These are phyloP conservation scores for Remorina albescens DNA, from an alignment of 2,797 vertebrate species.

Conservation along the genomic window DNA sequence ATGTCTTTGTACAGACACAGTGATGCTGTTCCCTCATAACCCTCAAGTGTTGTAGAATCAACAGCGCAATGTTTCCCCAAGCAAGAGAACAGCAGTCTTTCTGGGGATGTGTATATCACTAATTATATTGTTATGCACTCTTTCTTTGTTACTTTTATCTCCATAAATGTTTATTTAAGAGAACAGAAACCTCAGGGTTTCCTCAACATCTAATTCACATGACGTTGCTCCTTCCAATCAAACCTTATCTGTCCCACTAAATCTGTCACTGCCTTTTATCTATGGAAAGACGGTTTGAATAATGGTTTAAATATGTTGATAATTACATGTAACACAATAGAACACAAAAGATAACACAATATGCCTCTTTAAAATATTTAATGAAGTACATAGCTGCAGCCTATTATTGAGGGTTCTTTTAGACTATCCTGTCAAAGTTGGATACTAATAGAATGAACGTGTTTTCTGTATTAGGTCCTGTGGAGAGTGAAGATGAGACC, in stretches of 20 bases:
- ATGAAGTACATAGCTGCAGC: not conserved
- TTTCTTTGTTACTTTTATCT: no score
- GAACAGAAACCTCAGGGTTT: not conserved
- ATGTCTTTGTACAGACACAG: not conserved
- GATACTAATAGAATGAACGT: not conserved
- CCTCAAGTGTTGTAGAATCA: no score
- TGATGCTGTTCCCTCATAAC: not conserved
- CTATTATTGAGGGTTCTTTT: not conserved
- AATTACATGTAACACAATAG: not conserved
- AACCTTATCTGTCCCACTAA: not conserved
- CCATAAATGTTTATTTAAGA: no score
- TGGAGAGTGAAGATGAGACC: conserved; percentile 87
- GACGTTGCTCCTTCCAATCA: not conserved
- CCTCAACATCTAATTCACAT: not conserved
- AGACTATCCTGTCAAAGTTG: not conserved
- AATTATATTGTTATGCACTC: no score
- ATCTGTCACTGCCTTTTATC: not conserved
- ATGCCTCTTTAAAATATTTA: not conserved
- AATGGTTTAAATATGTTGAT: not conserved
- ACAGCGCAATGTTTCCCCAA: no score
- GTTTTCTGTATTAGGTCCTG: conserved; percentile 80
- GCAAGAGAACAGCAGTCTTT: not conserved
- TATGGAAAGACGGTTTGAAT: no score
- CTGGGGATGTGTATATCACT: no score
- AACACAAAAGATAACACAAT: not conserved